These are phyloP conservation scores for Cistogaster globosa DNA, from an alignment of 2,888 invertebrate species.

Conservation along the genomic window DNA sequence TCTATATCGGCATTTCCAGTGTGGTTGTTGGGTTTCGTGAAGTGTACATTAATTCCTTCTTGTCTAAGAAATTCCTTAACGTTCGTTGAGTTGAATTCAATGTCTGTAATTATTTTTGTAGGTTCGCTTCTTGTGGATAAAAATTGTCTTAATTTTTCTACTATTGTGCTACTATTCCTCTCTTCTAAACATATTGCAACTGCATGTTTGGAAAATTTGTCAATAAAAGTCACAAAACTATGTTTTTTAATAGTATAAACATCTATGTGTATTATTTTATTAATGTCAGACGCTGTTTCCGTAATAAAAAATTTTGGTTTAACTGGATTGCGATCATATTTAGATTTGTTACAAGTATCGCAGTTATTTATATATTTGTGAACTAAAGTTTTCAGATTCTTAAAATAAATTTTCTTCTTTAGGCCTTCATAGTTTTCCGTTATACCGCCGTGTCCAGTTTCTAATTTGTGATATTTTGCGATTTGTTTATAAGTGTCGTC, in stretches of 20 bases:
- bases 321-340: constrained; percentile 64
- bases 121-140: not conserved
- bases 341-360: constrained; percentile 45
- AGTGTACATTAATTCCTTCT: constrained; percentile 37
- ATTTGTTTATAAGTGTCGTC: constrained; percentile 63
- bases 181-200: constrained; percentile 34
- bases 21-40: constrained; percentile 25
- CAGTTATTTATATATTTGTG: constrained; percentile 67
- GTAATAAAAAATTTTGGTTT: constrained; percentile 54
- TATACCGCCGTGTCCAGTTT: no score
- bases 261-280: constrained; percentile 11
- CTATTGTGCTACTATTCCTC: constrained; percentile 41
- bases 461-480: no score
- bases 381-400: constrained; percentile 45
- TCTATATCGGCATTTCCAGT: constrained; percentile 15
- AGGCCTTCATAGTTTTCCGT: constrained; percentile 55
- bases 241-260: constrained; percentile 16
- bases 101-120: not conserved
- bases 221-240: constrained; percentile 45
- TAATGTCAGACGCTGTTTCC: constrained; percentile 30
- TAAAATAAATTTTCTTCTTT: constrained; percentile 54
- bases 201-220: constrained; percentile 57
- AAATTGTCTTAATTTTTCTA: constrained; percentile 23
- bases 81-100: not conserved
- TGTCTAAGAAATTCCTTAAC: constrained; percentile 20